Evolutionary conservation across 2,797 vertebrate genomes (phyloP).

Genomic region (Hemitrygon akajei): DNA sequence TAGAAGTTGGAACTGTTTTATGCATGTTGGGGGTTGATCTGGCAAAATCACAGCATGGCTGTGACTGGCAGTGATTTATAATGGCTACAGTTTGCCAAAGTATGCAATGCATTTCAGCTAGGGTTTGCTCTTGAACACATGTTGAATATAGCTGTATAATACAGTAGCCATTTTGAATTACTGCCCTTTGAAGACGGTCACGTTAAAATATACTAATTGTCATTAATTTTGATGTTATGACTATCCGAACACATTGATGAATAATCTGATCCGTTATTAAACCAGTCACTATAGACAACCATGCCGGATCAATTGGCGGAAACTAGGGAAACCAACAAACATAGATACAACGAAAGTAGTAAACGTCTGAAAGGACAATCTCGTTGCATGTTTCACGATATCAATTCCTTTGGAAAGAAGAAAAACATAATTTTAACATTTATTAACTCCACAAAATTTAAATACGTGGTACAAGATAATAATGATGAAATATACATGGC

Average conservation of each 20-base stretch:
- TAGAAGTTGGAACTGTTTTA: conserved; percentile 43
- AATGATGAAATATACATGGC: background rate
- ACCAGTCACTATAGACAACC: background rate
- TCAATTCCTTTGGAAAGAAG: background rate
- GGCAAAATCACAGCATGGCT: conserved; percentile 25
- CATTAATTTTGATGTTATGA: background rate
- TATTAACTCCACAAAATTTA: background rate
- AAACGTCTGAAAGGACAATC: background rate
- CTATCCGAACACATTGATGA: background rate
- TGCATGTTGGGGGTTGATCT: background rate
- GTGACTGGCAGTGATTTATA: conserved; percentile 36
- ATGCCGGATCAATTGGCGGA: background rate
- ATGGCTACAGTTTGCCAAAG: background rate
- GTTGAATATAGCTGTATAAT: background rate
- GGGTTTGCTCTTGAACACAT: background rate
- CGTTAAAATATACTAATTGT: background rate
- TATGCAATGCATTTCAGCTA: background rate
- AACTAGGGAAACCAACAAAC: background rate
- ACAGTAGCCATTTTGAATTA: background rate
- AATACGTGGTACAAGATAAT: background rate
- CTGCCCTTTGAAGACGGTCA: background rate
- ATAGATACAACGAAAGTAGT: background rate
- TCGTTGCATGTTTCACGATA: background rate
- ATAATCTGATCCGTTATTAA: background rate
- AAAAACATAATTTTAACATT: background rate